Evolutionary conservation across 2,797 vertebrate genomes (phyloP).

Genomic region (Scyliorhinus canicula): DNA sequence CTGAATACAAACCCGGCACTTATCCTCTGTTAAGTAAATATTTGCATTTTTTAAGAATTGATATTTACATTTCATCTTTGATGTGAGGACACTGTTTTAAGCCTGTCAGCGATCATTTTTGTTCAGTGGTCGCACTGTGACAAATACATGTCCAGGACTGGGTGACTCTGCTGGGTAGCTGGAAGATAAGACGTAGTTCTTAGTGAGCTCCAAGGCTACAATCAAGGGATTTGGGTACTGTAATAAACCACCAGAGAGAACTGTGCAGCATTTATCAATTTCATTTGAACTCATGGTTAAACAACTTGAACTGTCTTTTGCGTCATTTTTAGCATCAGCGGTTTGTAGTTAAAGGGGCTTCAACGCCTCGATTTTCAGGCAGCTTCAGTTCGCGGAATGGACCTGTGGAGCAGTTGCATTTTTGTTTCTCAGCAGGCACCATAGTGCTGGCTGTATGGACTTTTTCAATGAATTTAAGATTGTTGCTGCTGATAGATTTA

Average conservation of each 20-base stretch:
- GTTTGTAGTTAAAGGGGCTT: not conserved
- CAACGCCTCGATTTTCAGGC: not conserved
- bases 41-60: conserved; percentile 77
- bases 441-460: not conserved
- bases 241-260: conserved; percentile 6
- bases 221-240: not conserved
- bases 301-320: not conserved
- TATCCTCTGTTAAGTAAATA: conserved; percentile 82
- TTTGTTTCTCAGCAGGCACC: not conserved
- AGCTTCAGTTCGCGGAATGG: not conserved
- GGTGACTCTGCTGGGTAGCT: not conserved
- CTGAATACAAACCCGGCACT: conserved; percentile 80
- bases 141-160: not conserved
- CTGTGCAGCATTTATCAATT: conserved; percentile 13
- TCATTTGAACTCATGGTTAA: conserved; percentile 20
- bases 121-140: not conserved
- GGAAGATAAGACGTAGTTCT: not conserved
- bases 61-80: conserved; percentile 78
- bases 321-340: not conserved
- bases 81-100: conserved; percentile 58
- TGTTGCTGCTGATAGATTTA: not conserved
- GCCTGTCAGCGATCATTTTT: not conserved
- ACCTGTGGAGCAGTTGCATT: not conserved
- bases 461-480: not conserved
- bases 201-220: not conserved